Percentiles rank a stretch among this genome's conserved stretches.
These are phyloP conservation scores for Microcebus tavaratra DNA, from an alignment of 2,113 vertebrate species.

Conservation along the genomic window DNA sequence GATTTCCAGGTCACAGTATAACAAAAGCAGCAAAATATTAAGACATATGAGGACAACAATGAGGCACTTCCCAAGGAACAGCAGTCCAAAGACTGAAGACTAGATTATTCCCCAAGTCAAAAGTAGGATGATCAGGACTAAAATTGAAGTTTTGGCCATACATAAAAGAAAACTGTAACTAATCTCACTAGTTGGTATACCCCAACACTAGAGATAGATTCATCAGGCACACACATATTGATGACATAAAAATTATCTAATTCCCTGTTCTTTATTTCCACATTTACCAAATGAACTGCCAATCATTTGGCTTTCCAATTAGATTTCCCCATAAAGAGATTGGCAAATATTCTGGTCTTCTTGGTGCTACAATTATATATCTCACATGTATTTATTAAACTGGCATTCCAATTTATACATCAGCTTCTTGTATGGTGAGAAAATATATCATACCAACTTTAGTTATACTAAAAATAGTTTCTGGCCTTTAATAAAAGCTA, in stretches of 20 bases:
- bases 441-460: neutral
- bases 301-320: neutral
- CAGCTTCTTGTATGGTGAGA: neutral
- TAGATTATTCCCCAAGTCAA: neutral
- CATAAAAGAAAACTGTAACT: neutral
- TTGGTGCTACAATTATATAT: neutral
- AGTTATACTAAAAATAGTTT: neutral
- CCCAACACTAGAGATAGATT: neutral
- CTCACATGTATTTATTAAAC: neutral
- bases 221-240: neutral
- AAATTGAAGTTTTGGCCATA: neutral
- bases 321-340: neutral
- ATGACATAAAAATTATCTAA: neutral
- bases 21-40: neutral
- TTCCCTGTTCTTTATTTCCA: neutral
- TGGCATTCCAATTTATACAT: neutral
- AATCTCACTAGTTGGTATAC: neutral
- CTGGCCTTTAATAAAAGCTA: neutral
- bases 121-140: neutral
- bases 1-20: neutral
- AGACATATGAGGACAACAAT: neutral
- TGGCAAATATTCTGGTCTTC: slow-evolving; percentile 22
- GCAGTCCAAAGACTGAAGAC: neutral
- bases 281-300: neutral
- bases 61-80: neutral